Percentiles rank a stretch among this genome's conserved stretches.
These are phyloP conservation scores for Poecilus cupreus DNA, from an alignment of 2,888 invertebrate species.

Conservation along the genomic window DNA sequence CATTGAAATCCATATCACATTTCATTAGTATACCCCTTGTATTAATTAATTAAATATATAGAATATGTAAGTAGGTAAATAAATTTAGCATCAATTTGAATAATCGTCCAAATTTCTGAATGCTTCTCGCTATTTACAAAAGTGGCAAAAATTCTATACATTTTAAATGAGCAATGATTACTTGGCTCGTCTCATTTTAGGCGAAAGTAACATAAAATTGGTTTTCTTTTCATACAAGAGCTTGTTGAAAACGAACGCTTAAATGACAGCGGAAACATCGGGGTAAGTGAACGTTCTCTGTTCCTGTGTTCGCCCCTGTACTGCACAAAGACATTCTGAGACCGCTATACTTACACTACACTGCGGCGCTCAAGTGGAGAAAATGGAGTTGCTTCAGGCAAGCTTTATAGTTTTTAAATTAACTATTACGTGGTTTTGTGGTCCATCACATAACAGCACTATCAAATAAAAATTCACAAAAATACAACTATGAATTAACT, in stretches of 20 bases:
- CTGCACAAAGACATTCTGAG: no score
- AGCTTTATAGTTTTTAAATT: no score
- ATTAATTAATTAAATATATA: no score
- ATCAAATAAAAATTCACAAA: not conserved
- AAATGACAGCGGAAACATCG: slow-evolving; percentile 26
- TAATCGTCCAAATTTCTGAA: slow-evolving; percentile 3
- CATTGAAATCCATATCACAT: no score
- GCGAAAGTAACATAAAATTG: slow-evolving; percentile 48
- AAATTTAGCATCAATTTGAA: slow-evolving; percentile 11
- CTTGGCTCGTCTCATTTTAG: slow-evolving; percentile 38
- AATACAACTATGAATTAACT: no score
- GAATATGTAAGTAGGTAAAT: not conserved
- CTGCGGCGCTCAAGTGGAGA: no score
- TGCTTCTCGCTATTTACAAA: slow-evolving; percentile 5
- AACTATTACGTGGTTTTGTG: no score
- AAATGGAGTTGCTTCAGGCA: no score
- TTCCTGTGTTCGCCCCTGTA: no score
- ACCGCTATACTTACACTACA: no score
- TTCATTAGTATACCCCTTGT: no score
- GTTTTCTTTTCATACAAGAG: slow-evolving; percentile 51
- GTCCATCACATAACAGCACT: no score
- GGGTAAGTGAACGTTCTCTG: slow-evolving; percentile 1
- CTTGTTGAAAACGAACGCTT: slow-evolving; percentile 15
- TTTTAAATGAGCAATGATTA: slow-evolving; percentile 56
- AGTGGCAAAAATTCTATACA: slow-evolving; percentile 53